Base-by-base conservation (phyloP, 2,888 invertebrate genomes). In the Zootermopsis nevadensis region DNA sequence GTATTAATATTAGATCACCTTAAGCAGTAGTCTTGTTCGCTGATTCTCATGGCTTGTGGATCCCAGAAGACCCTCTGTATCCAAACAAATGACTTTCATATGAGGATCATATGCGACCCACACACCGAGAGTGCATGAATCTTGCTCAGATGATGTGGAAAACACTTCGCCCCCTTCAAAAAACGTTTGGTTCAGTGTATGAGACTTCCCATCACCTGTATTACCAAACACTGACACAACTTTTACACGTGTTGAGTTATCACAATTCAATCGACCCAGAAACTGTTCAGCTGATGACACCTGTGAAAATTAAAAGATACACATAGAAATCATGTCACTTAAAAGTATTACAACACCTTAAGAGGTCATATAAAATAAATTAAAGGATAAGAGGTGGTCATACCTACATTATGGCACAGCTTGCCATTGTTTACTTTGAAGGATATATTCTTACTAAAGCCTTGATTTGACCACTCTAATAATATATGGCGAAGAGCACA, bases 221-320 rank as follows among this genome's bases (percentile, higher is more conserved):
- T 95, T 96, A 3, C 96, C 96, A 89, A 96, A 95, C 87, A 96
- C 95, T 22, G 96, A 94, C 0, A 96, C 93, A 27, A 96, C 95
- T 90, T 96, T 96, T 24, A 96, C 93, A 88, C 93, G 93, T 24
- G 89, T 89, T 42, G 90, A 89, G 76, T 89, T 89, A 72, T 90
- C 90, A 82, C 92, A 91, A 77, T 90, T 89, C 35, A 93, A 87
- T 82, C 89, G 89, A 55, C 89, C 88, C 19, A 91, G 87, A 87
- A 94, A 92, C 87, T 92, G 88, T 84, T 93, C 92, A 2, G 91
- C 90, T 66, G 90, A 91, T 8, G 91, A 88, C 12, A 94, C 83
- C 80, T 84, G 60, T 48, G 83, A 79, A 79, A n/a, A n/a, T n/a
- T n/a, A n/a, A n/a, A n/a, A 69, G 33, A 15, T 30, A 69, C 1